These are phyloP conservation scores for Caenorhabditis brenneri DNA, from an alignment of 1,140 invertebrate species.

Conservation along the genomic window DNA sequence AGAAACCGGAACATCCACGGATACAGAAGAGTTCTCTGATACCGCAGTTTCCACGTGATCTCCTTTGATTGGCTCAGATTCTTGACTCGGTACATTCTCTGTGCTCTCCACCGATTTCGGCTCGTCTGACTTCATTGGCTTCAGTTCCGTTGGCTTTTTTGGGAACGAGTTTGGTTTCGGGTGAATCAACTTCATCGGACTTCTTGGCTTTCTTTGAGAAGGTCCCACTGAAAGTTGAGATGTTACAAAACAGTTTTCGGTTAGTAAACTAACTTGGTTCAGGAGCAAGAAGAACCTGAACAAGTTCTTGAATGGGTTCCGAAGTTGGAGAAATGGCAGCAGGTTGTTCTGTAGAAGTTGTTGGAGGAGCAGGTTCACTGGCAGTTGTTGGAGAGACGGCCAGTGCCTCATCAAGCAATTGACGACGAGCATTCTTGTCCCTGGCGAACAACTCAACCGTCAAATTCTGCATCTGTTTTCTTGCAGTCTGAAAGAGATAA, in stretches of 20 bases:
- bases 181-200: neutral
- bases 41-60: too few relatives aligned
- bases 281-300: neutral
- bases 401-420: neutral
- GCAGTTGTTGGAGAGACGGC: neutral
- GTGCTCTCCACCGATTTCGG: neutral
- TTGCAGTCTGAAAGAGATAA: conserved; percentile 8
- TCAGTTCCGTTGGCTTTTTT: neutral
- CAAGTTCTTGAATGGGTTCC: neutral
- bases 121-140: neutral
- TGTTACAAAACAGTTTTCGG: neutral
- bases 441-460: conserved; percentile 12
- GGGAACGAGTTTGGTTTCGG: neutral
- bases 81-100: too few relatives aligned
- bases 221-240: neutral
- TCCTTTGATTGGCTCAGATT: too few relatives aligned
- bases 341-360: neutral
- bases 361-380: neutral
- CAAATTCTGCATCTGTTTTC: conserved; percentile 39
- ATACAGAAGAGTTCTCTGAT: too few relatives aligned
- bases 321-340: neutral
- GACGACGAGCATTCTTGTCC: conserved; percentile 10
- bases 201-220: neutral
- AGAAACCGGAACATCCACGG: neutral
- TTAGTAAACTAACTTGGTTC: neutral